Evolutionary conservation across 2,113 vertebrate genomes (phyloP).

Genomic region (Neodon shergylaensis): DNA sequence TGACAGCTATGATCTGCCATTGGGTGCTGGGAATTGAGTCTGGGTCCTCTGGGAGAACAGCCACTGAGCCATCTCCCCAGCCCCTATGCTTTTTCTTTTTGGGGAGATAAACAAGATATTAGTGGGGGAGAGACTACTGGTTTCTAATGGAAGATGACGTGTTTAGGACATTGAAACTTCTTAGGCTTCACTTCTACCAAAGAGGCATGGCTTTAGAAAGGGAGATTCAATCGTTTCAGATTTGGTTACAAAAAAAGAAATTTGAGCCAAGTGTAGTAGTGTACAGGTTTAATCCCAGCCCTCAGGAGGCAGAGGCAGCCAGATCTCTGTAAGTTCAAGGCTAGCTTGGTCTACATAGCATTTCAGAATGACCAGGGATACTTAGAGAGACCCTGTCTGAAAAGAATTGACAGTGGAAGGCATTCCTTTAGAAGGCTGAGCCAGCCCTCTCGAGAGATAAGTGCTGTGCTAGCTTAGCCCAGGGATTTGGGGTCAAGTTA

Average conservation of each 20-base stretch:
- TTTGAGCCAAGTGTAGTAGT: background rate
- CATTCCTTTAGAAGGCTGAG: conserved; percentile 5
- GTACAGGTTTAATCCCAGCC: background rate
- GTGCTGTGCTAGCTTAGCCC: conserved; percentile 31
- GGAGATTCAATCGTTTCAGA: background rate
- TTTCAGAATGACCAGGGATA: background rate
- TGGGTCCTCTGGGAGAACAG: background rate
- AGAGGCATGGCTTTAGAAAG: conserved; percentile 32
- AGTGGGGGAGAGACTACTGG: background rate
- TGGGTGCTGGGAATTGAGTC: background rate
- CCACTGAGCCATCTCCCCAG: background rate
- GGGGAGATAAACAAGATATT: background rate
- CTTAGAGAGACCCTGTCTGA: background rate
- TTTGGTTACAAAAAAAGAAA: background rate
- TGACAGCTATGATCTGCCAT: background rate
- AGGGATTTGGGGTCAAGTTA: conserved; percentile 18
- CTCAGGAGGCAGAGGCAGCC: background rate
- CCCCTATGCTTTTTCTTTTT: background rate
- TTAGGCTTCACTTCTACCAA: conserved; percentile 36
- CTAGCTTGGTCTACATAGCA: background rate
- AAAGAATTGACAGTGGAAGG: background rate
- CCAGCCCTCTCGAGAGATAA: background rate
- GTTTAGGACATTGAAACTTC: background rate
- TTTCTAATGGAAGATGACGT: conserved; percentile 41
- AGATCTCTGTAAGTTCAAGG: background rate